Conservation (phyloP, 2,888 invertebrate species). For the Acrobasis suavella region DNA sequence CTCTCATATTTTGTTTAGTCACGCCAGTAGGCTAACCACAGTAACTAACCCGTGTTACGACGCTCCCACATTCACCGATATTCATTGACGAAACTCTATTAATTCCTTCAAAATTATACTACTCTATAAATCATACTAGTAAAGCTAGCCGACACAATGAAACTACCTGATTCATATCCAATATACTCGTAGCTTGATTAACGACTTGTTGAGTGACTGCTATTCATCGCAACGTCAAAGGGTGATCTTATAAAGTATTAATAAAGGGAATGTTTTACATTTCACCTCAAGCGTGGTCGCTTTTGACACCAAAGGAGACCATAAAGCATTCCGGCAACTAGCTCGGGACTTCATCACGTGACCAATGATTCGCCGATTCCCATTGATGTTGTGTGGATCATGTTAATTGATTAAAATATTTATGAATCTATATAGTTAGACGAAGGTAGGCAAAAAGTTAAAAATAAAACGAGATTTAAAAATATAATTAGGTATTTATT, state of each 20-base stretch:
- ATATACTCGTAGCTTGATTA: constrained; percentile 79
- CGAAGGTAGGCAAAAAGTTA: background rate
- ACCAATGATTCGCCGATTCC: constrained; percentile 22
- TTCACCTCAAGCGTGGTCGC: constrained; percentile 55
- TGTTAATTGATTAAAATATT: constrained; percentile 11
- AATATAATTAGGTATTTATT: no score
- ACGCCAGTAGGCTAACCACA: constrained; percentile 3
- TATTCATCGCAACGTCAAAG: constrained; percentile 75
- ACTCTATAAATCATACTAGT: constrained; percentile 69
- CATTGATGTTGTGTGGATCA: constrained; percentile 7
- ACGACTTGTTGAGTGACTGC: constrained; percentile 80
- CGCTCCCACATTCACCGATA: constrained; percentile 7
- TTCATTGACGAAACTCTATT: constrained; percentile 22
- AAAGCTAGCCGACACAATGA: constrained; percentile 74
- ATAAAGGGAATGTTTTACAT: constrained; percentile 71
- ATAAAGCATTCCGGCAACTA: constrained; percentile 25
- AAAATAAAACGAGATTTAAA: no score
- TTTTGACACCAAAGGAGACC: constrained; percentile 37
- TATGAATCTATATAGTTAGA: background rate
- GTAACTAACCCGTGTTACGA: constrained; percentile 18
- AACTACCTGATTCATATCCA: constrained; percentile 78
- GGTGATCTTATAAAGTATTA: constrained; percentile 76
- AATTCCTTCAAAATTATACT: constrained; percentile 56
- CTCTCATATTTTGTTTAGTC: constrained; percentile 21
- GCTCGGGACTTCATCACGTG: constrained; percentile 6